Base-by-base conservation (phyloP, 2,888 invertebrate species). In the Aelia acuminata region DNA sequence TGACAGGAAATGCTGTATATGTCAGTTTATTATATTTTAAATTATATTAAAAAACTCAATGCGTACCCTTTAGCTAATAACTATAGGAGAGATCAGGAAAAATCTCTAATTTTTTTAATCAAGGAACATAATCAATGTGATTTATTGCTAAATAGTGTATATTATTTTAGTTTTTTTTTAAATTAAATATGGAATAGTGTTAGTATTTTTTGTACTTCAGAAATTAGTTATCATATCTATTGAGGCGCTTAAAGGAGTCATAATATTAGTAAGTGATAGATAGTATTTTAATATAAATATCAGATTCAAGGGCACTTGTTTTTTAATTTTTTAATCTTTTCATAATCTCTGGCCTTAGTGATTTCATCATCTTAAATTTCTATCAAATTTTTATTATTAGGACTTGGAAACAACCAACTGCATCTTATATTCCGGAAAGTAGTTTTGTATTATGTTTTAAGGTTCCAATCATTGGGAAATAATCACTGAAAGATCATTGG, bases 401-500 rank as follows among this genome's bases (percentile, higher is more conserved):
- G 8, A 15, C 18, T 31, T 31, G 31, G n/a, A 10, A 10, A 53
- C n/a, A n/a, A 53, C 8, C 20, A n/a, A 53, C 13, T n/a, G 53
- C 18, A 15, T 31, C 63, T 63, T 31, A 18, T 18, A 63, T 63
- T 5, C 5, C 4, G 31, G 31, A 22, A 31, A 31, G 31, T 31
- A 63, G 5, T 63, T 63, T 63, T n/a, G n/a, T n/a, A n/a, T n/a
- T n/a, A n/a, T n/a, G 4, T 43, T 80, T 80, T 11, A 80, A 80
- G 80, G 22, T 80, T 80, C n/a, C 80, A 43, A 80, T 80, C 80
- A 13, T 80, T 43, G 22, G 39, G 22, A 43, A 80, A 80, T 80
- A 80, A 80, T 80, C 80, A 80, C 39, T 80, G 80, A n/a, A n/a
- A 43, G 80, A 80, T 80, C 43, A 80, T 80, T 80, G 80, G 80